Evolutionary conservation across 35 echinoderm and acorn worm species (phyloP), one percentile per base, ranked within the genome.

Genomic region (Strongylocentrotus purpuratus): DNA sequence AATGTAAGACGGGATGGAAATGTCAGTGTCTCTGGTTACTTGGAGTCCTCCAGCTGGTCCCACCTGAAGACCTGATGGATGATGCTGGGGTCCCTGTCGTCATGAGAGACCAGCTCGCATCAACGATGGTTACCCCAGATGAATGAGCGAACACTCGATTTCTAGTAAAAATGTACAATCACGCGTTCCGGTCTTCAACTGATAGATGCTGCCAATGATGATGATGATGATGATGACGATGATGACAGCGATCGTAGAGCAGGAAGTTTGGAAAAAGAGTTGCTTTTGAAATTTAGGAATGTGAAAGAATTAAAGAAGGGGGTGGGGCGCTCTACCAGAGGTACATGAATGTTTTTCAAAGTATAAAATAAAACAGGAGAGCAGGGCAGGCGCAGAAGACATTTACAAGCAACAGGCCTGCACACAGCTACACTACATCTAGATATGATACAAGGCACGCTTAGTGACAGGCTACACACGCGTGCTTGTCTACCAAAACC

Each of bases 381-480:
- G 91, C 91, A 93, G 91, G 91, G 91, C 91, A 93, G 91, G 91
- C 91, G 32, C 46, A 33, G 91, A 58, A 93, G 91, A 93, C 91
- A 93, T 93, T 93, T 50, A 93, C 48, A 50, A 58, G 91, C 91
- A 93, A 58, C 46, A 46, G 91, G 91, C 91, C 91, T 93, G 91
- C 91, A 93, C 91, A 93, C 91, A 93, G 91, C 91, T 93, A 93
- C 48, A 93, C 91, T 93, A 93, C 91, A 89, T 93, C 91, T 93
- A 93, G 91, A 50, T 93, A 93, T 93, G 48, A 93, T 58, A 93
- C 91, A 93, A 93, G 91, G 91, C 45, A 93, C 48, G 46, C 48
- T 58, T 33, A 33, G 33, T 89, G 87, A 89, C 87, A 89, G 22
- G 22, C 65, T 46, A 89, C n/a, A 89, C 87, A 89, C 87, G 45